Percentiles rank a stretch among this genome's conserved stretches.
These are phyloP conservation scores for Conops quadrifasciatus DNA, from an alignment of 2,888 invertebrate species.

Conservation along the genomic window DNA sequence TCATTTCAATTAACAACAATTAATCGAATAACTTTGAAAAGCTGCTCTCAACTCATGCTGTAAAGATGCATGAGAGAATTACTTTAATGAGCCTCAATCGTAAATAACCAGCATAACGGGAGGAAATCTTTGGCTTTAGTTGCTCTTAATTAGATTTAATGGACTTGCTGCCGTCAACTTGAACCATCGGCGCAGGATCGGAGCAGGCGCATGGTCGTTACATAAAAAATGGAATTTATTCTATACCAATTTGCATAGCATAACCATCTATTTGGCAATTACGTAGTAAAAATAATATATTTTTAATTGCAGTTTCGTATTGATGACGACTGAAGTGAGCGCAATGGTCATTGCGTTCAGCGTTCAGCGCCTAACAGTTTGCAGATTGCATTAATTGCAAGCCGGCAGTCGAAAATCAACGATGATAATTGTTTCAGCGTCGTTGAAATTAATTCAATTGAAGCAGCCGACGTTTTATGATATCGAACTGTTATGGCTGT, in stretches of 20 bases:
- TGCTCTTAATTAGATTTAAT: constrained; percentile 17
- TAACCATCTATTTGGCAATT: constrained; percentile 21
- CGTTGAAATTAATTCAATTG: too few relatives aligned
- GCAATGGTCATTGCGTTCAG: too few relatives aligned
- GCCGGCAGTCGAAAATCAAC: too few relatives aligned
- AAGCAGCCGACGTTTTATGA: too few relatives aligned
- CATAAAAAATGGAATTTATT: constrained; percentile 18
- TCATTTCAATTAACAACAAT: constrained; percentile 41
- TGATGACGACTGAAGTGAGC: neutral
- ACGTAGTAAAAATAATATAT: constrained; percentile 7
- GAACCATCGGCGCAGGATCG: neutral
- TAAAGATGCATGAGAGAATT: constrained; percentile 9
- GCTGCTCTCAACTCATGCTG: constrained; percentile 26
- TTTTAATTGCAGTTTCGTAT: neutral
- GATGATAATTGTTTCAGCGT: too few relatives aligned
- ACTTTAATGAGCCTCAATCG: constrained; percentile 16
- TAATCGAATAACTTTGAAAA: constrained; percentile 38
- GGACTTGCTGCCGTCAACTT: neutral
- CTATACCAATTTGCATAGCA: neutral
- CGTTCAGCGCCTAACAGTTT: too few relatives aligned
- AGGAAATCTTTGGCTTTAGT: constrained; percentile 4
- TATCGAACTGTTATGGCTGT: too few relatives aligned
- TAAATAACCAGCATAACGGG: constrained; percentile 13
- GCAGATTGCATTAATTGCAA: too few relatives aligned
- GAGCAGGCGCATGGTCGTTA: neutral